These are phyloP conservation scores for Tenrec ecaudatus DNA, from an alignment of 2,113 vertebrate species.

Conservation along the genomic window DNA sequence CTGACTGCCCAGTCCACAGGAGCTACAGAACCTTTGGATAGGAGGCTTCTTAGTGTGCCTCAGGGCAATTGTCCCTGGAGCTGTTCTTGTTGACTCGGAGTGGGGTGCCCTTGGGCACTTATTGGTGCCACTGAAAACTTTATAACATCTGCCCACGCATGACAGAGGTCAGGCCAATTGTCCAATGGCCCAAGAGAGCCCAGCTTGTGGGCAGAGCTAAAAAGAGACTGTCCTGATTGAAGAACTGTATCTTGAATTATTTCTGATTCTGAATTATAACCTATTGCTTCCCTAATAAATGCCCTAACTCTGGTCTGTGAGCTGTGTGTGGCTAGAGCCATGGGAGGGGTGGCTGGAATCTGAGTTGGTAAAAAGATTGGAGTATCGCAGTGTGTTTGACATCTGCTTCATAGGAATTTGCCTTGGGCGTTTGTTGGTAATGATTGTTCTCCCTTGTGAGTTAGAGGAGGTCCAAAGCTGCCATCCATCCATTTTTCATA, in stretches of 20 bases:
- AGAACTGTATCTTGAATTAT: background rate
- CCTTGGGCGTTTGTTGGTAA: background rate
- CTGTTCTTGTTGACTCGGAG: too few species aligned
- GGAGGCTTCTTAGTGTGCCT: too few species aligned
- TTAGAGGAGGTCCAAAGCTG: background rate
- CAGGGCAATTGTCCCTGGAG: too few species aligned
- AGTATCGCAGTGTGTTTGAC: background rate
- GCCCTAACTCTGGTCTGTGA: background rate
- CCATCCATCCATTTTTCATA: too few species aligned
- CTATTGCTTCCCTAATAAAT: background rate
- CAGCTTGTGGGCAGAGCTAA: background rate
- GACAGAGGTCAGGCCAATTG: background rate
- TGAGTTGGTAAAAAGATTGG: background rate
- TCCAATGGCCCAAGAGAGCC: background rate
- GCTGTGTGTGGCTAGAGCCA: background rate
- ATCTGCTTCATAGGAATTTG: background rate
- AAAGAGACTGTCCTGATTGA: background rate
- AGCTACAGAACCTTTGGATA: too few species aligned
- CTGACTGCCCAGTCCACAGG: too few species aligned
- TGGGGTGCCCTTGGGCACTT: background rate
- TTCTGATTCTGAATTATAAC: background rate
- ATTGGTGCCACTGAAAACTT: background rate
- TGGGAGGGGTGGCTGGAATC: background rate
- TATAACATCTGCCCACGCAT: background rate
- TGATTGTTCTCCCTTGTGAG: background rate